Percentiles rank a stretch among this genome's conserved stretches.
Evolutionary conservation across 2,888 invertebrate species (phyloP).

Genomic region (Nysson spinosus): DNA sequence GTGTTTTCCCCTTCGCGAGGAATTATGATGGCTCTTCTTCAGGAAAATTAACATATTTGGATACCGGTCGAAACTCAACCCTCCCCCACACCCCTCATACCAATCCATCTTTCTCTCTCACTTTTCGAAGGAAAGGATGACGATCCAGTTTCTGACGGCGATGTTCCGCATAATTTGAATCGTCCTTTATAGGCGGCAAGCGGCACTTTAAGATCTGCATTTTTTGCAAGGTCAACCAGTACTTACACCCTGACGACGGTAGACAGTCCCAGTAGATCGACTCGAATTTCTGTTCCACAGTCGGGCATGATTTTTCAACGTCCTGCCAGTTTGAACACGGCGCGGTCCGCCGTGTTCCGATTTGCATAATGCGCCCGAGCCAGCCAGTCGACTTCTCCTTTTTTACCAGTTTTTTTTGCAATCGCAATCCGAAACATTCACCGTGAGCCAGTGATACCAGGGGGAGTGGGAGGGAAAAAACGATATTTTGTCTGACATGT

Average conservation of each 20-base stretch:
- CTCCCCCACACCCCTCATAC: no score
- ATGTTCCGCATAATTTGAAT: constrained; percentile 33
- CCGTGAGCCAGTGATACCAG: not conserved
- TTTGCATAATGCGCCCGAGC: constrained; percentile 31
- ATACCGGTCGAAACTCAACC: no score
- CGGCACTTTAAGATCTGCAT: constrained; percentile 58
- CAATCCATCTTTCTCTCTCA: no score
- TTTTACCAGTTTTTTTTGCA: not conserved
- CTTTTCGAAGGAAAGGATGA: constrained; percentile 12
- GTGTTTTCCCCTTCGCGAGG: not conserved
- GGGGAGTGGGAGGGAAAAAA: not conserved
- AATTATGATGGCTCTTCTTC: not conserved
- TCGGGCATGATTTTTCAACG: constrained; percentile 31
- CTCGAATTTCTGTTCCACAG: constrained; percentile 33
- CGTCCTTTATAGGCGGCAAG: constrained; percentile 39
- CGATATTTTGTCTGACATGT: not conserved
- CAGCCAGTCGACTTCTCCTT: constrained; percentile 4
- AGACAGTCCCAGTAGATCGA: not conserved
- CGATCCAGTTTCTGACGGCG: constrained; percentile 34
- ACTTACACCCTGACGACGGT: constrained; percentile 32
- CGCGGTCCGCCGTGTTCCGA: not conserved
- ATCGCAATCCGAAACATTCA: not conserved
- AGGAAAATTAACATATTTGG: constrained; percentile 20
- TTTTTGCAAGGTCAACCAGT: constrained; percentile 68
- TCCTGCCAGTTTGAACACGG: constrained; percentile 5